Evolutionary conservation across 2,888 invertebrate genomes (phyloP), one percentile per base, ranked within the genome.

Genomic region (Leptogaster cylindrica): DNA sequence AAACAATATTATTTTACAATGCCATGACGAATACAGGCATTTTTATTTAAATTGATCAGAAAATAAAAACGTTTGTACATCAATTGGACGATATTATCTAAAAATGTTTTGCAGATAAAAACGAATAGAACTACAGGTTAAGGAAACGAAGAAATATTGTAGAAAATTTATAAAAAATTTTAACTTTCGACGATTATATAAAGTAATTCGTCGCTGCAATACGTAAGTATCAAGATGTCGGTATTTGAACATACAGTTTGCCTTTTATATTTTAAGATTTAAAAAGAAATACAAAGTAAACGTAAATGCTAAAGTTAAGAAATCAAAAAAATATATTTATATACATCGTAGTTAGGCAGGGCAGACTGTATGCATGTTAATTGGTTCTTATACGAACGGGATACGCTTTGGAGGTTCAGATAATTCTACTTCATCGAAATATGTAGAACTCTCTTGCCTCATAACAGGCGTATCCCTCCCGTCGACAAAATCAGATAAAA

Each of bases 41-140:
- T n/a, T n/a, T n/a, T n/a, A n/a, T n/a, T n/a, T n/a, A n/a, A n/a
- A n/a, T n/a, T n/a, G n/a, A n/a, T n/a, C n/a, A n/a, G n/a, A n/a
- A n/a, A n/a, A n/a, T n/a, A n/a, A n/a, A n/a, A n/a, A n/a, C n/a
- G n/a, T n/a, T n/a, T n/a, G n/a, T n/a, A n/a, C n/a, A n/a, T n/a
- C n/a, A n/a, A n/a, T n/a, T n/a, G n/a, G n/a, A n/a, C 67, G 67
- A 65, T 68, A 66, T 68, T 58, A 68, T 70, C 68, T 52, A 55
- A 68, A 66, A 70, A 69, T 68, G 51, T 67, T 48, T 68, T 71
- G 58, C 65, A 68, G 67, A 70, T 67, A 48, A 31, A 20, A 66
- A 46, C 8, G 14, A 58, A 66, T 65, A 64, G 12, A 28, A 50
- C 33, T 65, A 27, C 68, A 68, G 65, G 67, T 67, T 67, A 48